Percentiles rank a stretch among this genome's conserved stretches.
phyloP scores from a whole-genome alignment of 2,888 invertebrate species.

The Cloeon dipterum region DNA sequence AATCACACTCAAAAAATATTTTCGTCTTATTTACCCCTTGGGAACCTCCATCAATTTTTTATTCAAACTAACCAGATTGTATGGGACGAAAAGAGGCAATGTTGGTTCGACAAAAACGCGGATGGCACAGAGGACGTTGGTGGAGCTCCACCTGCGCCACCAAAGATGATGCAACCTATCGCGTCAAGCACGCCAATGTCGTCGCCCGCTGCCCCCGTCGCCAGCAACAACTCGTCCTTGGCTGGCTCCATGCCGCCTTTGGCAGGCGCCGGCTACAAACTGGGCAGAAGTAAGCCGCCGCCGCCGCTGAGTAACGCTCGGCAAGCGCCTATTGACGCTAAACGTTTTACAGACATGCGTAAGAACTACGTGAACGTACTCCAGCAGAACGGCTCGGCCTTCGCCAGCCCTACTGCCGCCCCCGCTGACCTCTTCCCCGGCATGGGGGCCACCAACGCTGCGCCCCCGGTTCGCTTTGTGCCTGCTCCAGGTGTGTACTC shows the following conservation, averaged over 20 bases:
- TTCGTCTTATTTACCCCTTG: too few relatives aligned
- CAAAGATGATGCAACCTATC: constrained; percentile 2
- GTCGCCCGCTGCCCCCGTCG: constrained; percentile 17
- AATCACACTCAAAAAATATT: too few relatives aligned
- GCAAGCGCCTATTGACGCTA: background rate
- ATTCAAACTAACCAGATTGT: too few relatives aligned
- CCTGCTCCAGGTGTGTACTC: constrained; percentile 28
- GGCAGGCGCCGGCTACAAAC: constrained; percentile 54
- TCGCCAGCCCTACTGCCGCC: constrained; percentile 14
- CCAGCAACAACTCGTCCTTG: background rate
- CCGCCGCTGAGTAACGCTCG: background rate
- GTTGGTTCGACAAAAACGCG: constrained; percentile 67
- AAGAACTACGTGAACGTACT: constrained; percentile 79
- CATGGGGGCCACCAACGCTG: constrained; percentile 18
- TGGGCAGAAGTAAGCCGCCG: constrained; percentile 47
- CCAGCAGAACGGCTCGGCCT: constrained; percentile 38
- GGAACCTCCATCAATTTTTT: too few relatives aligned
- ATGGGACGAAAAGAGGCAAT: constrained; percentile 71
- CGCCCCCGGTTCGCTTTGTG: constrained; percentile 27
- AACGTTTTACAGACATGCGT: constrained; percentile 40
- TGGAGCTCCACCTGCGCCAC: constrained; percentile 38
- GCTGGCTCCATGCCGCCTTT: background rate
- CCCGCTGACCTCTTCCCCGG: constrained; percentile 17
- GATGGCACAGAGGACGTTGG: constrained; percentile 30
- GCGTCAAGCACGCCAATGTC: constrained; percentile 3